Conservation (phyloP, 2,888 invertebrate species). For the Zaprionus lineosus region DNA sequence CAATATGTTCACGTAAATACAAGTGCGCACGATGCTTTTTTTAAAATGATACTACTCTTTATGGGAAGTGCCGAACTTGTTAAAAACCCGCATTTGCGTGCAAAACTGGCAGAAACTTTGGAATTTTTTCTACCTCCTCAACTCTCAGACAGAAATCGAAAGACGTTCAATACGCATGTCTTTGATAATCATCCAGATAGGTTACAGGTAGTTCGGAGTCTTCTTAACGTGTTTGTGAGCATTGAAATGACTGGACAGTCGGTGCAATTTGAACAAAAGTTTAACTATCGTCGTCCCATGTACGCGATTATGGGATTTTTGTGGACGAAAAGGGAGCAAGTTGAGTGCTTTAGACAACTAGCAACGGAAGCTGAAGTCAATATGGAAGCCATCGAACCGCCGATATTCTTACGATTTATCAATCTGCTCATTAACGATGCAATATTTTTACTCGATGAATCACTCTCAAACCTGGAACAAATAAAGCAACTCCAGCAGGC, state of each 20-base stretch:
- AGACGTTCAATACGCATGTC: conserved; percentile 87
- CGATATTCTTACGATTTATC: conserved; percentile 95
- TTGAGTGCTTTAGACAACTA: conserved; percentile 89
- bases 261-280: conserved; percentile 98
- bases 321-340: conserved; percentile 92
- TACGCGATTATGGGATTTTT: conserved; percentile 95
- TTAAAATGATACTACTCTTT: conserved; percentile 91
- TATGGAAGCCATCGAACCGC: conserved; percentile 95
- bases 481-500: conserved; percentile 91
- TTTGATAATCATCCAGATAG: conserved; percentile 91
- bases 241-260: conserved; percentile 98
- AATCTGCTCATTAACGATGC: conserved; percentile 99
- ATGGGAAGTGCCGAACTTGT: conserved; percentile 93
- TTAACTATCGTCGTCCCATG: conserved; percentile 97
- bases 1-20: conserved; percentile 87
- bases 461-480: conserved; percentile 93
- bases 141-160: conserved; percentile 68
- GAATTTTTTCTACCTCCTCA: conserved; percentile 92
- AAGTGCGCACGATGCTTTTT: conserved; percentile 84
- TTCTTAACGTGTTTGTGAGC: conserved; percentile 96
- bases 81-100: conserved; percentile 96
- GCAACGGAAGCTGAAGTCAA: conserved; percentile 91
- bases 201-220: conserved; percentile 88
- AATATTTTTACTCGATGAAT: conserved; percentile 95
- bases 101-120: conserved; percentile 93